Percentiles rank a stretch among this genome's conserved stretches.
phyloP scores from a whole-genome alignment of 2,113 vertebrate genomes.

The Caranx melampygus region DNA sequence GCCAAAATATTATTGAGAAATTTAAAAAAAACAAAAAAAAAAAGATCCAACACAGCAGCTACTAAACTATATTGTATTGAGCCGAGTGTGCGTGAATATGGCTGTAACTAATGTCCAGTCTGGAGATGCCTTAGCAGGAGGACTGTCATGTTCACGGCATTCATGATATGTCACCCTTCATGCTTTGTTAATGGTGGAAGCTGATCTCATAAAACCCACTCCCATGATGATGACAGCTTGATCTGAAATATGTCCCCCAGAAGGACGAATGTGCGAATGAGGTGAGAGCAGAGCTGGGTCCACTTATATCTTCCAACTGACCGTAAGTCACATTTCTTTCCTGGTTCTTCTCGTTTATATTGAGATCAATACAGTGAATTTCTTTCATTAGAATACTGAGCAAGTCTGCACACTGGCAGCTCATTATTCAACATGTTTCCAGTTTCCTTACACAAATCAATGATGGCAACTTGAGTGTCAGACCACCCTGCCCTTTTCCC shows the following conservation, averaged over 20 bases:
- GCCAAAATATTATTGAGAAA: background rate
- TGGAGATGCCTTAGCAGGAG: conserved; percentile 5
- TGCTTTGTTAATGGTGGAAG: conserved; percentile 73
- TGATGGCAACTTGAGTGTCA: conserved; percentile 37
- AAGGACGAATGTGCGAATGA: conserved; percentile 64
- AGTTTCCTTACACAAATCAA: conserved; percentile 45
- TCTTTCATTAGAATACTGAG: conserved; percentile 19
- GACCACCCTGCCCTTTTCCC: conserved; percentile 27
- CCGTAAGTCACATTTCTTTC: conserved; percentile 29
- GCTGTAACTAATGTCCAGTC: conserved; percentile 5
- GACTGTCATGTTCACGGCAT: conserved; percentile 52
- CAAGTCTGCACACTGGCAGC: conserved; percentile 38
- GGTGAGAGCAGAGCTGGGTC: conserved; percentile 36
- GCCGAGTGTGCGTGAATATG: background rate
- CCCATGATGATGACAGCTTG: conserved; percentile 72
- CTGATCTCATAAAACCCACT: conserved; percentile 73
- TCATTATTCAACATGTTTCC: conserved; percentile 48
- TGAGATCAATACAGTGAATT: conserved; percentile 30
- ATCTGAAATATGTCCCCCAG: conserved; percentile 76
- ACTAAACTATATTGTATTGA: background rate
- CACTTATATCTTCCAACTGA: conserved; percentile 25
- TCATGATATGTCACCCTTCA: conserved; percentile 61
- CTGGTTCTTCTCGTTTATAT: conserved; percentile 27
- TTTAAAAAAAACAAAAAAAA: no score
- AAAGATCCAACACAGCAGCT: background rate